Conservation (phyloP, 2,888 invertebrate species). For the Vanessa cardui region DNA sequence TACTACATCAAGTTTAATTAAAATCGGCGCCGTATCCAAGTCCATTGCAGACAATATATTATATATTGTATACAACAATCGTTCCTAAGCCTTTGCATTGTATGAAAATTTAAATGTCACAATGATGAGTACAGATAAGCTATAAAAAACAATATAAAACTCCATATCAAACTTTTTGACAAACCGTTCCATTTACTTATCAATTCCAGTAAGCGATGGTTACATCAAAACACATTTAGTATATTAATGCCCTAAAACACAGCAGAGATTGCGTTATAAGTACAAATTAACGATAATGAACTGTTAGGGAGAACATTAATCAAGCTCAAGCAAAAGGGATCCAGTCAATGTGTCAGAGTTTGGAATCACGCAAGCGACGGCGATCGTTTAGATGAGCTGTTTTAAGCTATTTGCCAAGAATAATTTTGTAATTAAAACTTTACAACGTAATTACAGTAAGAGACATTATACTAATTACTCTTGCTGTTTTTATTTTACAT, state of each 20-base stretch:
- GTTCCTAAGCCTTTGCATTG: too few relatives aligned
- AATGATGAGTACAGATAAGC: too few relatives aligned
- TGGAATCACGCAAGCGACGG: conserved; percentile 25
- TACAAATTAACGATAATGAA: conserved; percentile 32
- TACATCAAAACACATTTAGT: conserved; percentile 24
- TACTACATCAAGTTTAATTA: too few relatives aligned
- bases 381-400: conserved; percentile 23
- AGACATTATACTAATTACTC: neutral
- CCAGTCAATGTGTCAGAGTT: conserved; percentile 27
- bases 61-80: too few relatives aligned
- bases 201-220: conserved; percentile 9
- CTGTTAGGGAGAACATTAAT: conserved; percentile 34
- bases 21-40: too few relatives aligned
- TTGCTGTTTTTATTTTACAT: neutral
- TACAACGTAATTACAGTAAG: conserved; percentile 14
- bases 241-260: conserved; percentile 18
- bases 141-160: neutral
- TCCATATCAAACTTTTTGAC: neutral
- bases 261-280: conserved; percentile 17
- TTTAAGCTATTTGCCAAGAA: conserved; percentile 15
- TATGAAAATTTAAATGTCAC: too few relatives aligned
- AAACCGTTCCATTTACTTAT: conserved; percentile 6
- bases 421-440: conserved; percentile 15
- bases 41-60: too few relatives aligned
- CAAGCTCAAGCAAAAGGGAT: conserved; percentile 29